Conservation (phyloP, 2,797 vertebrate species). For the Sebastiscus albofasciatus region DNA sequence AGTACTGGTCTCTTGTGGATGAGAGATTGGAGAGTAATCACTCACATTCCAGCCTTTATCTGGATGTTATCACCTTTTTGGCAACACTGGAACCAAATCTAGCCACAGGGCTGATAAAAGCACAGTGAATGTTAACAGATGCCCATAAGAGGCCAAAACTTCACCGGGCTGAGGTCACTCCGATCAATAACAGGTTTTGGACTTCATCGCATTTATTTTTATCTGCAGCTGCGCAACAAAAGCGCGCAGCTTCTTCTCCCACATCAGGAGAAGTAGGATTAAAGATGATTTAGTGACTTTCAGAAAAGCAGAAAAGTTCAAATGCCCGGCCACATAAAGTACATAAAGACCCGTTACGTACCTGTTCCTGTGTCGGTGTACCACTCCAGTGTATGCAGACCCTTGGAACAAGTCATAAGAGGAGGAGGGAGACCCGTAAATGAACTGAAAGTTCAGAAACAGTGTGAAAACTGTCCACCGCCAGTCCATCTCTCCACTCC, state of each 20-base stretch:
- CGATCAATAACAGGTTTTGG: constrained; percentile 9
- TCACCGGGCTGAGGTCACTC: background rate
- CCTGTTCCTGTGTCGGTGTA: constrained; percentile 81
- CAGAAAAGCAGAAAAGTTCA: background rate
- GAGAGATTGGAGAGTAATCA: constrained; percentile 6
- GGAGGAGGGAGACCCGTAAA: constrained; percentile 68
- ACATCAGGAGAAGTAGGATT: background rate
- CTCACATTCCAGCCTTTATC: constrained; percentile 54
- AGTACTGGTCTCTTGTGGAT: background rate
- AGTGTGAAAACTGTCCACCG: constrained; percentile 68
- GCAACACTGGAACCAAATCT: constrained; percentile 48
- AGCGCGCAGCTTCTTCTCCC: constrained; percentile 6
- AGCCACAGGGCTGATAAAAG: constrained; percentile 50
- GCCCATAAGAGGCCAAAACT: constrained; percentile 32
- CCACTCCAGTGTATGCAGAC: constrained; percentile 67
- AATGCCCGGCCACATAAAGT: background rate
- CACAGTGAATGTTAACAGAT: background rate
- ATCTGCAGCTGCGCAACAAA: constrained; percentile 13
- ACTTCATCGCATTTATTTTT: constrained; percentile 8
- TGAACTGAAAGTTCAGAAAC: constrained; percentile 70
- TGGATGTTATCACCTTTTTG: constrained; percentile 51
- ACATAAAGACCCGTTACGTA: constrained; percentile 36
- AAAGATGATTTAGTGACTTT: background rate
- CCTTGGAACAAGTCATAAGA: constrained; percentile 77
- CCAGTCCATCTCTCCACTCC: constrained; percentile 52